Evolutionary conservation across 2,113 vertebrate genomes (phyloP).

Genomic region (Phalacrocorax pelagicus): DNA sequence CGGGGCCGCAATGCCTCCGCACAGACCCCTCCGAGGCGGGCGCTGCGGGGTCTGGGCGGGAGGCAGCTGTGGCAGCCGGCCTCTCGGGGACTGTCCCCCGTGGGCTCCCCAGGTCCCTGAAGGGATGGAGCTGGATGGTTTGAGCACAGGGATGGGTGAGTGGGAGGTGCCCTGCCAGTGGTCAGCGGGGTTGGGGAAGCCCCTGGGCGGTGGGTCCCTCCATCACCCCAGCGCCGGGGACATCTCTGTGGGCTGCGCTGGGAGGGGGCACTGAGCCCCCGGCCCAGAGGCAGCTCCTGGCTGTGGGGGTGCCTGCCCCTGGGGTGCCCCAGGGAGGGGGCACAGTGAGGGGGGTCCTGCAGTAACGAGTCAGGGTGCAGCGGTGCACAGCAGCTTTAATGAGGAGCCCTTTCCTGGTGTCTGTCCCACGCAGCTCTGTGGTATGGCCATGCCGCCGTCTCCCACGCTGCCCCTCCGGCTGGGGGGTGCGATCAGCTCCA

Average conservation of each 20-base stretch:
- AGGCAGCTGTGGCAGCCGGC: not conserved
- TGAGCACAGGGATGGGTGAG: not conserved
- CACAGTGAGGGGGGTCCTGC: accelerated
- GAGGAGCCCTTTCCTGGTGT: not conserved
- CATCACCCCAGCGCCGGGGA: not conserved
- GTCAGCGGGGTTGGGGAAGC: accelerated
- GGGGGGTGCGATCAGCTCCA: not conserved
- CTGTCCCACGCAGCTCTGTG: not conserved
- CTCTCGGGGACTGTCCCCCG: accelerated
- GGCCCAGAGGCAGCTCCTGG: accelerated
- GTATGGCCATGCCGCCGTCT: accelerated
- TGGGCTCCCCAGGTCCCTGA: not conserved
- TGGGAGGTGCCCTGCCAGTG: not conserved
- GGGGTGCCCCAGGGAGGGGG: not conserved
- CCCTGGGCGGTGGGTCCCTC: too few relatives aligned
- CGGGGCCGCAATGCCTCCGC: not conserved
- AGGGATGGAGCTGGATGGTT: accelerated
- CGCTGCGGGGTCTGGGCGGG: not conserved
- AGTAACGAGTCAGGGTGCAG: not conserved
- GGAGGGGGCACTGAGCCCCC: accelerated
- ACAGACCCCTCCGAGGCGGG: not conserved
- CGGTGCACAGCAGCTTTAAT: not conserved
- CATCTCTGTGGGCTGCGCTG: not conserved
- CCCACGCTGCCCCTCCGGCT: accelerated
- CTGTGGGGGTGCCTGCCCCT: not conserved